Evolutionary conservation across 1,140 invertebrate genomes (phyloP).

Genomic region (Phymorhynchus buccinoides): DNA sequence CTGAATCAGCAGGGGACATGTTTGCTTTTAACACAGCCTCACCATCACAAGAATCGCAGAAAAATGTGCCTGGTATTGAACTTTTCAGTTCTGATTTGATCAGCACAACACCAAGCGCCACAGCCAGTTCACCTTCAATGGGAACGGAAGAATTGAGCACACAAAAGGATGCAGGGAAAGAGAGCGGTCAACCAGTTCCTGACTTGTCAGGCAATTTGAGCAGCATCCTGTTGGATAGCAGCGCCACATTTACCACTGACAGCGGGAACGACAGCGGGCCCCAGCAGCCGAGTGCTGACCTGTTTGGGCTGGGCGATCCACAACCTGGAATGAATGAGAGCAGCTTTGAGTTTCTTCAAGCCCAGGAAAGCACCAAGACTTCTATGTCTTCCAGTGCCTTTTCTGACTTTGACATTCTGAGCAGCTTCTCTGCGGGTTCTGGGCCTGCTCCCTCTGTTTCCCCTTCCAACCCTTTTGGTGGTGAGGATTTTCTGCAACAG

Average conservation of each 20-base stretch:
- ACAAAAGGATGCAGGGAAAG: background rate
- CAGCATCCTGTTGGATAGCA: background rate
- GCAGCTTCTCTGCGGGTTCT: background rate
- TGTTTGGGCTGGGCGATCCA: conserved; percentile 1
- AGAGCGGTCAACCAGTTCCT: background rate
- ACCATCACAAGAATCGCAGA: background rate
- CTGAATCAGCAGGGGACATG: background rate
- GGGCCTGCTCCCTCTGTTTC: background rate
- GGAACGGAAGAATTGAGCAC: background rate
- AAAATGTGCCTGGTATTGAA: background rate
- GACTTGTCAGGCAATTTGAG: conserved; percentile 19
- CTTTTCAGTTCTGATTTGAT: background rate
- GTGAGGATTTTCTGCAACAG: background rate
- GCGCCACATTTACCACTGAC: background rate
- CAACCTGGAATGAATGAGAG: background rate
- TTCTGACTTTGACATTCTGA: conserved; percentile 22
- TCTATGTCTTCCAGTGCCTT: conserved; percentile 5
- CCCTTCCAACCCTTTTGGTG: conserved; percentile 4
- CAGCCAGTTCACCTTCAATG: background rate
- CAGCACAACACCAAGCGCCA: background rate
- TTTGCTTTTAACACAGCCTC: background rate
- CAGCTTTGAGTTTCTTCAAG: background rate
- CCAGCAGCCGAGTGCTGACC: background rate
- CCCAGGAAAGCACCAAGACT: background rate
- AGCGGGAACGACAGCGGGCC: conserved; percentile 4